A percentile compares a stretch with the other conserved stretches of the same genome.
These are phyloP conservation scores for Blastobasis lacticolella DNA, from an alignment of 2,888 invertebrate genomes.

Conservation along the genomic window DNA sequence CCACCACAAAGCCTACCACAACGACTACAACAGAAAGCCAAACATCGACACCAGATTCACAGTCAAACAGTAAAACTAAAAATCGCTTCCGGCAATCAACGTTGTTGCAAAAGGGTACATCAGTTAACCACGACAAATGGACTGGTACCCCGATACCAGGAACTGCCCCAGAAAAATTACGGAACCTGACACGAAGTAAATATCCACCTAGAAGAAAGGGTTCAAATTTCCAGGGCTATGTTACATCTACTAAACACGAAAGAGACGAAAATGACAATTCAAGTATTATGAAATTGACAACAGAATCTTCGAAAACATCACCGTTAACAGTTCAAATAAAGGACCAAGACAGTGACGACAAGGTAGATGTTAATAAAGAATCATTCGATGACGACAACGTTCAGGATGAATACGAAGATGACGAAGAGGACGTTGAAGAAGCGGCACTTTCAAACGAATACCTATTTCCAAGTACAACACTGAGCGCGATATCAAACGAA, in stretches of 20 bases:
- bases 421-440: conserved; percentile 14
- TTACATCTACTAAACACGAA: conserved; percentile 26
- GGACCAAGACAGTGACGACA: conserved; percentile 16
- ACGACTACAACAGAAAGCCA: conserved; percentile 6
- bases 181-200: conserved; percentile 20
- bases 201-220: conserved; percentile 46
- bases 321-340: conserved; percentile 11
- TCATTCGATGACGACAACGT: conserved; percentile 15
- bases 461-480: conserved; percentile 24
- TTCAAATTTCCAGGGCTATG: conserved; percentile 59
- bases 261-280: conserved; percentile 26
- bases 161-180: neutral
- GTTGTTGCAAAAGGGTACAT: conserved; percentile 57
- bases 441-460: conserved; percentile 49
- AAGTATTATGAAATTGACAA: conserved; percentile 3
- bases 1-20: conserved; percentile 6
- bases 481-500: conserved; percentile 27
- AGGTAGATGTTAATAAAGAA: conserved; percentile 21
- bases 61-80: conserved; percentile 39
- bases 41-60: conserved; percentile 18
- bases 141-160: conserved; percentile 18
- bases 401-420: conserved; percentile 16
- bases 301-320: conserved; percentile 17
- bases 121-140: conserved; percentile 65
- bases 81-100: conserved; percentile 62